A percentile compares a stretch with the other conserved stretches of the same genome.
Conservation (phyloP, 2,797 vertebrate genomes). For the Leuciscus waleckii region DNA sequence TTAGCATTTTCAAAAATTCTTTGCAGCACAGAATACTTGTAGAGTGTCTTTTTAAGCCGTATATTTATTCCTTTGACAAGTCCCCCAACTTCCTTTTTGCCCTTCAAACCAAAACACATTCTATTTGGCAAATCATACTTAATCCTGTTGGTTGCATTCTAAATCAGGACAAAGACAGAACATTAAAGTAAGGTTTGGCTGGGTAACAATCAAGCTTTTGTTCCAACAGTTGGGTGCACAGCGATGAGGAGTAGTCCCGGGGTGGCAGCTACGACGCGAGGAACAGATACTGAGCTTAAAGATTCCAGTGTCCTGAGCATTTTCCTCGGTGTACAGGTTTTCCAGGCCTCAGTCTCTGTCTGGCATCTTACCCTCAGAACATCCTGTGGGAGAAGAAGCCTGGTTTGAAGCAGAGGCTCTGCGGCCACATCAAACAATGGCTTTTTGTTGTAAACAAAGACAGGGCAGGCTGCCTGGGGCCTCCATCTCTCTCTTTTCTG, state of each 20-base stretch:
- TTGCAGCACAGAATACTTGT: neutral
- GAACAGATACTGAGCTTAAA: constrained; percentile 63
- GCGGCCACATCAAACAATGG: constrained; percentile 85
- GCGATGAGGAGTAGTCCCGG: constrained; percentile 45
- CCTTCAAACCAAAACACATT: constrained; percentile 25
- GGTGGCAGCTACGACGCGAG: constrained; percentile 50
- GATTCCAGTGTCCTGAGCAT: constrained; percentile 55
- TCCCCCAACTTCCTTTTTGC: constrained; percentile 1
- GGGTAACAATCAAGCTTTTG: constrained; percentile 63
- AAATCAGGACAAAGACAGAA: constrained; percentile 56
- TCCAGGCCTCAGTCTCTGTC: constrained; percentile 77
- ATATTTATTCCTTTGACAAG: constrained; percentile 31
- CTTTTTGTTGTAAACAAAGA: constrained; percentile 87
- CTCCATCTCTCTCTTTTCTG: constrained; percentile 57
- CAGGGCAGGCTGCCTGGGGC: constrained; percentile 81
- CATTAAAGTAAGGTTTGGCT: constrained; percentile 35
- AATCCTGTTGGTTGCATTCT: constrained; percentile 52
- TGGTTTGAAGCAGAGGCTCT: constrained; percentile 74
- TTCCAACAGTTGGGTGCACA: constrained; percentile 63
- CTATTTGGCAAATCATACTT: constrained; percentile 44
- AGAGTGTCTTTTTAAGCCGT: constrained; percentile 10
- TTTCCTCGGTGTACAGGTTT: constrained; percentile 72
- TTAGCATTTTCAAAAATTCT: neutral
- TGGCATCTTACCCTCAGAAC: constrained; percentile 82
- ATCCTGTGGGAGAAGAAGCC: constrained; percentile 82